Evolutionary conservation across 2,888 invertebrate genomes (phyloP).

Genomic region (Camptogramma bilineatum): DNA sequence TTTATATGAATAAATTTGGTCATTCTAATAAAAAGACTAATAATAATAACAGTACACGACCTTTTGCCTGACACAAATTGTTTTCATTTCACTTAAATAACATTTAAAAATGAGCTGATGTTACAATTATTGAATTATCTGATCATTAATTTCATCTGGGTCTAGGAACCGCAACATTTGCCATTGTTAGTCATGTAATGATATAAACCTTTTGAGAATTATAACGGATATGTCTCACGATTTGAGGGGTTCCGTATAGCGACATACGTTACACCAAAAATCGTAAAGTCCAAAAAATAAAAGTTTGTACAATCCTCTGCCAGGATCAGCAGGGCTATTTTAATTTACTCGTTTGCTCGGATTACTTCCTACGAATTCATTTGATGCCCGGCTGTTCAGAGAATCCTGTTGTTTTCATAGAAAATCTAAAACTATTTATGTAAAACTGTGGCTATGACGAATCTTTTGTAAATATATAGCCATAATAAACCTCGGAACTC

Average conservation of each 20-base stretch:
- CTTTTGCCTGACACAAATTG: conserved; percentile 1
- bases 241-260: conserved; percentile 34
- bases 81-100: not conserved
- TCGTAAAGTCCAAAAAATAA: not conserved
- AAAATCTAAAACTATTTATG: not conserved
- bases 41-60: not conserved
- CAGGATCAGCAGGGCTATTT: too few relatives aligned
- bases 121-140: conserved; percentile 8
- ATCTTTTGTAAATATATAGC: not conserved
- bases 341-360: too few relatives aligned
- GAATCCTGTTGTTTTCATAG: too few relatives aligned
- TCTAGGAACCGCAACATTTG: conserved; percentile 60
- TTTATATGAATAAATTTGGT: conserved; percentile 24
- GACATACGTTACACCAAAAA: not conserved
- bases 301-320: not conserved
- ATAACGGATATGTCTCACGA: conserved; percentile 56
- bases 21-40: conserved; percentile 12
- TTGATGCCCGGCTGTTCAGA: too few relatives aligned
- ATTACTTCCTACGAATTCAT: too few relatives aligned
- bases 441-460: not conserved
- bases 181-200: conserved; percentile 55
- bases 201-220: conserved; percentile 54
- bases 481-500: not conserved
- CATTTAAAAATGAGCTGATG: not conserved
- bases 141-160: conserved; percentile 45